Evolutionary conservation across 1,140 invertebrate genomes (phyloP), one percentile per base, ranked within the genome.

Genomic region (Protaetia brevitarsis): DNA sequence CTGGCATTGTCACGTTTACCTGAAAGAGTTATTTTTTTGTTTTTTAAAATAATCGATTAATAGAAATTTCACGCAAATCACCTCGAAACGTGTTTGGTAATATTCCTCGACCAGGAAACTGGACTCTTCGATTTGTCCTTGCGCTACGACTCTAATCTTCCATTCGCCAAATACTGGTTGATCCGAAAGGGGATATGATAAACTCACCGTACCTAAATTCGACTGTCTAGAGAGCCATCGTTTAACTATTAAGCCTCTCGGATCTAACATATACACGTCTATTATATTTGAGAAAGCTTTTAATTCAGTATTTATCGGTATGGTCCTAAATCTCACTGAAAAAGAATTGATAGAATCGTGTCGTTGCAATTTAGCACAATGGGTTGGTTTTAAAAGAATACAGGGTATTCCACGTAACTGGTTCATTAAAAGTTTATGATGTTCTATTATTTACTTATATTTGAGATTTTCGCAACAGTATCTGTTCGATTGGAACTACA

Each of bases 1-100:
- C 90, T 0, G 94, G 92, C 88, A 96, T 95, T 0, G 94, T 97
- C 0, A 98, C 94, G 79, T 98, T 98, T 0, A 98, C 95, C 83
- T 89, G 80, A 73, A 64, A 64, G 16, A 63, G 41, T 13, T 27
- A 65, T 21, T 59, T 45, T 62, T 45, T 10, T 31, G 10, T 23
- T 26, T 36, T 23, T 34, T 7, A n/a, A n/a, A n/a, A n/a, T n/a
- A n/a, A n/a, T n/a, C n/a, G n/a, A n/a, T n/a, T n/a, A n/a, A n/a
- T n/a, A n/a, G n/a, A n/a, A n/a, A n/a, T n/a, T n/a, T n/a, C n/a
- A n/a, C n/a, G 29, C 7, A n/a, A 70, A 71, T 72, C 72, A 90
- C 89, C 80, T 94, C 92, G 73, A 91, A 95, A 66, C 92, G 82
- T 0, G 91, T 93, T 77, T 96, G 94, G 82, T 97, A 97, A 79